phyloP scores from a whole-genome alignment of 2,888 invertebrate genomes.

The Pelosia muscerda region DNA sequence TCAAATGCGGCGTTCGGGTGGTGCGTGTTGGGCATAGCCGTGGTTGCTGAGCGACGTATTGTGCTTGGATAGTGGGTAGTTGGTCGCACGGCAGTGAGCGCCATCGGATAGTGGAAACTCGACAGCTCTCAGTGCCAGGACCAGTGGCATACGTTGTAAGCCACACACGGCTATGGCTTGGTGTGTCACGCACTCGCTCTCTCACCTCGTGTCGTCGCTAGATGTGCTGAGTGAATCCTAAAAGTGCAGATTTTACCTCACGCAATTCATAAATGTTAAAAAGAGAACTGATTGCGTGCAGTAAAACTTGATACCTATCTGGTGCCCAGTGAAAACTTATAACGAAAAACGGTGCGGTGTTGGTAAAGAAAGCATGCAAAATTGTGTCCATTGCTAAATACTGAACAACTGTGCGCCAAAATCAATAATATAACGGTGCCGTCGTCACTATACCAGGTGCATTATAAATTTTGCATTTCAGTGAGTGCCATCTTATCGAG shows the following conservation, averaged over 20 bases:
- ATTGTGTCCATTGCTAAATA: constrained; percentile 87
- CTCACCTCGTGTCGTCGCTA: constrained; percentile 86
- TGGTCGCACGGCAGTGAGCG: constrained; percentile 25
- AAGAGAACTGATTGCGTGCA: constrained; percentile 60
- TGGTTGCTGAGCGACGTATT: constrained; percentile 43
- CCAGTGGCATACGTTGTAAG: constrained; percentile 24
- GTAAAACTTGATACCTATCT: constrained; percentile 76
- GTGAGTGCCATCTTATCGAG: constrained; percentile 86
- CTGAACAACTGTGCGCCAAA: constrained; percentile 87
- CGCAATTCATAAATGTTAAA: constrained; percentile 55
- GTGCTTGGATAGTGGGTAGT: constrained; percentile 18
- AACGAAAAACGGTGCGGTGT: constrained; percentile 86
- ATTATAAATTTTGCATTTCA: constrained; percentile 86
- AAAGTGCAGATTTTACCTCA: constrained; percentile 75
- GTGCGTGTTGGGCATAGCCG: constrained; percentile 73
- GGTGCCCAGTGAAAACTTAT: constrained; percentile 85
- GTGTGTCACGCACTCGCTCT: constrained; percentile 83
- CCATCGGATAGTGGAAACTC: constrained; percentile 27
- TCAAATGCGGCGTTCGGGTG: constrained; percentile 89
- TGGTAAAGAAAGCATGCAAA: constrained; percentile 86
- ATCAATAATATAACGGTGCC: constrained; percentile 86
- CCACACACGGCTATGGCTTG: constrained; percentile 48
- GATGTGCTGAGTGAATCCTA: constrained; percentile 84
- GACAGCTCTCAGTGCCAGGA: constrained; percentile 30
- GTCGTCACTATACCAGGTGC: constrained; percentile 86